Evolutionary conservation across 2,113 vertebrate genomes (phyloP).

Genomic region (Himantopus leucocephalus): DNA sequence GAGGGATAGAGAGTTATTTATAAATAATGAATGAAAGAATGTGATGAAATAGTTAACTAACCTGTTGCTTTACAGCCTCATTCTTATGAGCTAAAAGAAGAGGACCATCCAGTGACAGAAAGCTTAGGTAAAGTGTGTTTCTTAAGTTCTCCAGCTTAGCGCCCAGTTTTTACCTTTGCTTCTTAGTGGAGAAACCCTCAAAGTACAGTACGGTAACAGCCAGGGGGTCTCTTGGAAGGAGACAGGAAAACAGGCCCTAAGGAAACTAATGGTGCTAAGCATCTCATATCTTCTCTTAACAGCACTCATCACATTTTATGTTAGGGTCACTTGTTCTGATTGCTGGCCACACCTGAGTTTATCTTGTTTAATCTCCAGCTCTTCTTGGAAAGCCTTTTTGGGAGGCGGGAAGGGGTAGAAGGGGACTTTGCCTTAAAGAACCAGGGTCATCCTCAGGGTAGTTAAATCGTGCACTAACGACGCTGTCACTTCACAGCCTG

Average conservation of each 20-base stretch:
- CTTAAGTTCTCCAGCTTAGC: neutral
- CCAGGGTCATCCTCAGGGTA: neutral
- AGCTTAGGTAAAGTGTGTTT: neutral
- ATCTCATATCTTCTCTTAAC: neutral
- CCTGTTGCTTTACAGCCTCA: neutral
- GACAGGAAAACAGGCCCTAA: neutral
- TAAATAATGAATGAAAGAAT: neutral
- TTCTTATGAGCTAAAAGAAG: neutral
- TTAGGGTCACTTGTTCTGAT: neutral
- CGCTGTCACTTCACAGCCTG: rapidly evolving
- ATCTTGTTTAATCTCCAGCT: neutral
- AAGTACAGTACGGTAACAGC: rapidly evolving
- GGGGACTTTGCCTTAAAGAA: neutral
- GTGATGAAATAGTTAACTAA: neutral
- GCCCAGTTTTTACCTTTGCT: neutral
- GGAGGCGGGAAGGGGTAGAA: neutral
- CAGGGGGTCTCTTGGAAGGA: neutral
- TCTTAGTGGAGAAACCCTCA: neutral
- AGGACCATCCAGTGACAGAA: neutral
- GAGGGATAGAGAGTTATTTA: neutral
- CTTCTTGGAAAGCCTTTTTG: neutral
- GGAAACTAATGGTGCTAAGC: neutral
- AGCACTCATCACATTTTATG: neutral
- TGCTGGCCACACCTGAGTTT: neutral
- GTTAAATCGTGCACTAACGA: neutral